A percentile compares a stretch with the other conserved stretches of the same genome.
phyloP scores from a whole-genome alignment of 2,888 invertebrate genomes.

The Trachelus iudaicus region DNA sequence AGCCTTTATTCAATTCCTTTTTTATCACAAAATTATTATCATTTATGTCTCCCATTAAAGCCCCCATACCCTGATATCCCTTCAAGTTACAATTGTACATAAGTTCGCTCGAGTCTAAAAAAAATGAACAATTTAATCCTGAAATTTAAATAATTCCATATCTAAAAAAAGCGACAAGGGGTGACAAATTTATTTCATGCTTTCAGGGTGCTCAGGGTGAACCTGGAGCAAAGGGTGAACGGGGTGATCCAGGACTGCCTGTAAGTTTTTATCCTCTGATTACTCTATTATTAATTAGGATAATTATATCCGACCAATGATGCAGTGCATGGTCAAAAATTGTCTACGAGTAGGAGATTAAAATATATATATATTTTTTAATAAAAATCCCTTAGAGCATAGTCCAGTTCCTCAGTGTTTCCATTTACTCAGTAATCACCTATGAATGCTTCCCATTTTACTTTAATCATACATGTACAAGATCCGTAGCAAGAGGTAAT shows the following conservation, averaged over 20 bases:
- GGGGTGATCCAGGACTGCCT: slow-evolving; percentile 92
- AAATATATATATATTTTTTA: too few species aligned
- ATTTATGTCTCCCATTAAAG: neutral
- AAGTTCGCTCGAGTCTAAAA: neutral
- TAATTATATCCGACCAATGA: too few species aligned
- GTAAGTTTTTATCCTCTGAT: slow-evolving; percentile 71
- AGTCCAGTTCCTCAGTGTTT: too few species aligned
- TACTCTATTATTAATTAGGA: too few species aligned
- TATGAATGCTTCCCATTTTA: neutral
- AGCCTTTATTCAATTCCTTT: neutral
- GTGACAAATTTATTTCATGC: slow-evolving; percentile 28
- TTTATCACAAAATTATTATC: neutral
- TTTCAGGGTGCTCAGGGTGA: slow-evolving; percentile 91
- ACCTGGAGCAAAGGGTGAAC: slow-evolving; percentile 90
- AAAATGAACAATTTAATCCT: neutral
- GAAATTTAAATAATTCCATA: neutral
- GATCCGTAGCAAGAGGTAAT: neutral
- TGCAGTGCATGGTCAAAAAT: too few species aligned
- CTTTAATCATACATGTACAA: neutral
- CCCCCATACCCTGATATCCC: neutral
- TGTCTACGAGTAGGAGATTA: too few species aligned
- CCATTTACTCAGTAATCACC: neutral
- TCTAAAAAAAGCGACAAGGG: neutral
- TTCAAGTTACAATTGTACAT: neutral
- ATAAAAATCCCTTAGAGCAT: too few species aligned